Conservation (phyloP, 2,113 vertebrate genomes). For the Orycteropus afer region DNA sequence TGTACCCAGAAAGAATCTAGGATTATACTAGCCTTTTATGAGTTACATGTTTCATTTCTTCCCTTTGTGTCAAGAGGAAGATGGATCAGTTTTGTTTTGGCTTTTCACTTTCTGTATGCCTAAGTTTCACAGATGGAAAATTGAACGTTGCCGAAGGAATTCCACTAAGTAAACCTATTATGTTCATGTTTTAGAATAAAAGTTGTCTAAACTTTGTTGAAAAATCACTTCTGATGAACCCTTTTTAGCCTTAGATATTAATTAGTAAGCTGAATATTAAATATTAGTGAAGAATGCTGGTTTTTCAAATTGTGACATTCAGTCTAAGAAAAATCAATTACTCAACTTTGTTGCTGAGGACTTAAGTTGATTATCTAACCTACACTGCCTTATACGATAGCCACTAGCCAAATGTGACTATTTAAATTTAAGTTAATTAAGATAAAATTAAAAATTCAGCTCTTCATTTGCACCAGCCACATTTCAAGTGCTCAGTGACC, state of each 20-base stretch:
- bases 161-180: neutral
- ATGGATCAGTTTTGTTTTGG: neutral
- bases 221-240: constrained; percentile 4
- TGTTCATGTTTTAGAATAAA: constrained; percentile 38
- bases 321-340: neutral
- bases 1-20: neutral
- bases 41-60: constrained; percentile 23
- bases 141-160: neutral
- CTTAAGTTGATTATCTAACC: neutral
- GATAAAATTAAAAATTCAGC: neutral
- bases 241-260: neutral
- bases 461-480: neutral
- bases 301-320: constrained; percentile 40
- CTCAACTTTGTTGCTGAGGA: neutral
- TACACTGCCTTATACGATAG: neutral
- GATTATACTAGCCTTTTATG: neutral
- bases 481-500: neutral
- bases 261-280: constrained; percentile 34
- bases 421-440: constrained; percentile 28
- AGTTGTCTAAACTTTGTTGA: constrained; percentile 25
- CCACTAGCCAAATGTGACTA: neutral
- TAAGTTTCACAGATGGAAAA: constrained; percentile 52
- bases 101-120: neutral
- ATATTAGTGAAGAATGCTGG: neutral
- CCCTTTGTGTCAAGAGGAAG: neutral